phyloP scores from a whole-genome alignment of 1,140 invertebrate species.

The Drosophila ohnishii region DNA sequence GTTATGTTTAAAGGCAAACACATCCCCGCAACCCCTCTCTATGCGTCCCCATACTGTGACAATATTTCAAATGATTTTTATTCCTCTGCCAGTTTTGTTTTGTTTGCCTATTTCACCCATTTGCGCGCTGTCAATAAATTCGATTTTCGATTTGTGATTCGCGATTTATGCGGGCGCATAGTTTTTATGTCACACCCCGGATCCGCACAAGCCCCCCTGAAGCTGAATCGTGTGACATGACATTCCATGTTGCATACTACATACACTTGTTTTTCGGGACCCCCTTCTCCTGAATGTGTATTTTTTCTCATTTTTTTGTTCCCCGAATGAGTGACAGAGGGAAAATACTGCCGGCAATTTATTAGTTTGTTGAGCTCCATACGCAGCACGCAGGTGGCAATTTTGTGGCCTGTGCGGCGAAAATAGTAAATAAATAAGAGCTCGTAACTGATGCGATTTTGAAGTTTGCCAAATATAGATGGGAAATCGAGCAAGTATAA shows the following conservation, averaged over 20 bases:
- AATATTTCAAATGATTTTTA: slow-evolving; percentile 60
- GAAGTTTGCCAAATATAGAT: slow-evolving; percentile 21
- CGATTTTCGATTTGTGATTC: slow-evolving; percentile 75
- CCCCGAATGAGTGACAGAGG: slow-evolving; percentile 14
- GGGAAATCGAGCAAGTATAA: slow-evolving; percentile 3
- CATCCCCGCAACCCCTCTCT: slow-evolving; percentile 5
- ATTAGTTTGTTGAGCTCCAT: slow-evolving; percentile 62
- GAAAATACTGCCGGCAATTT: slow-evolving; percentile 55
- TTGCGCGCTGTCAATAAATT: slow-evolving; percentile 78
- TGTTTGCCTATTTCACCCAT: slow-evolving; percentile 68
- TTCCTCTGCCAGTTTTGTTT: slow-evolving; percentile 44
- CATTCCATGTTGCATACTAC: slow-evolving; percentile 49
- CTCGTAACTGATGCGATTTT: slow-evolving; percentile 57
- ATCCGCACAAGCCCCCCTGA: not conserved
- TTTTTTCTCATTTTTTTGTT: not conserved
- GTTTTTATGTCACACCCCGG: slow-evolving; percentile 48
- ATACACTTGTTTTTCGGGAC: slow-evolving; percentile 31
- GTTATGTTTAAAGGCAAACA: slow-evolving; percentile 71
- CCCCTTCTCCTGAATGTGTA: not conserved
- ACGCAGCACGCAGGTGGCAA: slow-evolving; percentile 68
- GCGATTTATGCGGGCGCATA: slow-evolving; percentile 62
- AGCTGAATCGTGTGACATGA: slow-evolving; percentile 40
- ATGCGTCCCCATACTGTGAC: slow-evolving; percentile 23
- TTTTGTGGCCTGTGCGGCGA: slow-evolving; percentile 64
- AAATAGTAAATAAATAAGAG: slow-evolving; percentile 77